These are phyloP conservation scores for Zele albiditarsus DNA, from an alignment of 2,888 invertebrate species.

Conservation along the genomic window DNA sequence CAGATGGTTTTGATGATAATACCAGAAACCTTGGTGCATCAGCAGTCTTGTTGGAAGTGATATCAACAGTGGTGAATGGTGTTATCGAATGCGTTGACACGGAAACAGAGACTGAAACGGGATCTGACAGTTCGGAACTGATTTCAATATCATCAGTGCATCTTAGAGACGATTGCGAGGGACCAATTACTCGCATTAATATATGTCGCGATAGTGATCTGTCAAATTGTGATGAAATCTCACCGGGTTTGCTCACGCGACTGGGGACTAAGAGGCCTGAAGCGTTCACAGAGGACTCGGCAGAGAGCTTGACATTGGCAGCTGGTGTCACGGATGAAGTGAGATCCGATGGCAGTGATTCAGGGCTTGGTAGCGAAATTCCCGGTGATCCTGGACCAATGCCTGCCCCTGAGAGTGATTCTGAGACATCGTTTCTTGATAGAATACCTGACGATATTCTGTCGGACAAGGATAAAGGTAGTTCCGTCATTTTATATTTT, in stretches of 20 bases:
- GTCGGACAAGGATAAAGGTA: constrained; percentile 68
- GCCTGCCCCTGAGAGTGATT: constrained; percentile 73
- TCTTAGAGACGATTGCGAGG: constrained; percentile 51
- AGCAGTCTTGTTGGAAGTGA: constrained; percentile 32
- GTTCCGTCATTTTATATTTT: constrained; percentile 25
- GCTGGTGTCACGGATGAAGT: constrained; percentile 68
- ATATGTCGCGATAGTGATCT: constrained; percentile 58
- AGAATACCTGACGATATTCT: constrained; percentile 71
- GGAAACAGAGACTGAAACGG: constrained; percentile 65
- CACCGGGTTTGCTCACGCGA: constrained; percentile 60
- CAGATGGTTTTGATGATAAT: constrained; percentile 29
- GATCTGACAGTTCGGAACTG: constrained; percentile 64
- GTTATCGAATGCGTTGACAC: constrained; percentile 56
- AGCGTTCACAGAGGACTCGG: constrained; percentile 69
- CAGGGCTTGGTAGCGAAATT: constrained; percentile 86
- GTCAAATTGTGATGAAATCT: constrained; percentile 57
- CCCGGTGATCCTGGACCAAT: constrained; percentile 75
- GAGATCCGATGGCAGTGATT: constrained; percentile 88
- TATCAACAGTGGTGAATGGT: constrained; percentile 43
- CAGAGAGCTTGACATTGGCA: constrained; percentile 66
- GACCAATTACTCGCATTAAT: constrained; percentile 50
- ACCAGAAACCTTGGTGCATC: constrained; percentile 23
- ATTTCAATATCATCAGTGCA: constrained; percentile 49
- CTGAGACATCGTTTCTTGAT: constrained; percentile 75
- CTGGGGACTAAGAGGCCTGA: constrained; percentile 65